Conservation (phyloP, 2,888 invertebrate genomes). For the Lepidonotus clava region DNA sequence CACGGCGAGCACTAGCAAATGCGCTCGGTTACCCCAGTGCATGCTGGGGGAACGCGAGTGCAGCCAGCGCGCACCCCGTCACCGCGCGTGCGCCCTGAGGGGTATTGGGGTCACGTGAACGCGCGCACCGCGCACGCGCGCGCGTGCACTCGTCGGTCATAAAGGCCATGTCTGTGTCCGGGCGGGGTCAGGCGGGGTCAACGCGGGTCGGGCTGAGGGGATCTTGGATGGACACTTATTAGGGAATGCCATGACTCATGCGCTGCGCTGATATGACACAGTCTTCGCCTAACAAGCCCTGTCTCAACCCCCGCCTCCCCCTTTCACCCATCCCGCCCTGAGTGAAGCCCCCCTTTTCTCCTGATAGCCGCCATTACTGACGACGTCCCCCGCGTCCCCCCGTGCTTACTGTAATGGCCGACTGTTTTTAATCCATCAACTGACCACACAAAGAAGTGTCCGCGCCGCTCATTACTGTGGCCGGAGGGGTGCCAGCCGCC, state of each 20-base stretch:
- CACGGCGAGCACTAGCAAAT: not conserved
- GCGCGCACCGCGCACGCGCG: conserved; percentile 7
- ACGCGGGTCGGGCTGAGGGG: conserved; percentile 20
- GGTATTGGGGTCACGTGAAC: conserved; percentile 42
- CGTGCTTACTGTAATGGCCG: conserved; percentile 23
- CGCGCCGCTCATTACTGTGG: conserved; percentile 41
- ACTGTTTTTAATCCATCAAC: conserved; percentile 51
- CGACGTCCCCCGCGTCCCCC: no score
- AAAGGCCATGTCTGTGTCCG: conserved; percentile 31
- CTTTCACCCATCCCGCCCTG: not conserved
- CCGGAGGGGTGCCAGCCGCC: conserved; percentile 30
- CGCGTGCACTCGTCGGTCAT: not conserved
- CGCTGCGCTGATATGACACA: conserved; percentile 43
- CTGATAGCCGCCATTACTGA: conserved; percentile 21
- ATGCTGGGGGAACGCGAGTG: not conserved
- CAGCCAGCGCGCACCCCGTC: conserved; percentile 3
- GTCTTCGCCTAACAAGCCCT: not conserved
- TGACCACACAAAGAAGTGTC: conserved; percentile 51
- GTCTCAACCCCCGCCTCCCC: not conserved
- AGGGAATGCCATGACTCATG: conserved; percentile 24
- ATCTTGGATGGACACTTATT: conserved; percentile 47
- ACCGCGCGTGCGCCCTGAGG: not conserved
- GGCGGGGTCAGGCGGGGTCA: conserved; percentile 26
- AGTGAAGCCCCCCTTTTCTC: not conserved
- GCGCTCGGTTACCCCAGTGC: not conserved